Base-by-base conservation (phyloP, 2,888 invertebrate genomes). In the Coelinius sp. region DNA sequence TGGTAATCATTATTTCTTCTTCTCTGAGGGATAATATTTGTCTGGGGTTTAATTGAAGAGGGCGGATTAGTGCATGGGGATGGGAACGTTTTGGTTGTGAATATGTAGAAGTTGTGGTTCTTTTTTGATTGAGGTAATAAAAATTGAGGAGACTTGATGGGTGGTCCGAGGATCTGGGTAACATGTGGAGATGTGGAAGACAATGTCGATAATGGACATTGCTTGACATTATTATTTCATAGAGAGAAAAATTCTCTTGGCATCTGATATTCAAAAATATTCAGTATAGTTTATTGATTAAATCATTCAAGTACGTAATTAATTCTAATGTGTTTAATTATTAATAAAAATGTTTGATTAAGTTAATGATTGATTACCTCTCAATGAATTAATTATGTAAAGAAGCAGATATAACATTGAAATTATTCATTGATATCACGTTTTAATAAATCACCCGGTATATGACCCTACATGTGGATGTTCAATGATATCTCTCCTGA, bases 401-500 rank as follows among this genome's bases (percentile, higher is more conserved):
- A 25, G 8, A 25, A 49, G 59, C 27, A 31, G 49, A 59, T 52
- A 31, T n/a, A 22, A 17, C 17, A 59, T 41, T n/a, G 20, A 24
- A 38, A 7, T 35, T 49, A 52, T 63, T 44, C 8, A 31, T 63
- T 38, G 8, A 63, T 35, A 17, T 62, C n/a, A n/a, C 7, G 62
- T 25, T 31, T 10, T 3, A 31, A 46, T 46, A 14, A 44, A 35
- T n/a, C 59, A 73, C 56, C 53, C 20, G 53, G 27, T 46, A 52
- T 17, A 69, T 10, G 10, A 2, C 31, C 27, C 46, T 10, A 35
- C 63, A 41, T 35, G 10, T 10, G 17, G 27, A 53, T 62, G 81
- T 83, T 84, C 85, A 86, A 86, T 84, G 86, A 86, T 87, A 87
- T 87, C 86, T 86, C 77, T 86, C 86, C 86, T 77, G 83, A 84